These are phyloP conservation scores for Cheilosia impressa DNA, from an alignment of 2,888 invertebrate species.

Conservation along the genomic window DNA sequence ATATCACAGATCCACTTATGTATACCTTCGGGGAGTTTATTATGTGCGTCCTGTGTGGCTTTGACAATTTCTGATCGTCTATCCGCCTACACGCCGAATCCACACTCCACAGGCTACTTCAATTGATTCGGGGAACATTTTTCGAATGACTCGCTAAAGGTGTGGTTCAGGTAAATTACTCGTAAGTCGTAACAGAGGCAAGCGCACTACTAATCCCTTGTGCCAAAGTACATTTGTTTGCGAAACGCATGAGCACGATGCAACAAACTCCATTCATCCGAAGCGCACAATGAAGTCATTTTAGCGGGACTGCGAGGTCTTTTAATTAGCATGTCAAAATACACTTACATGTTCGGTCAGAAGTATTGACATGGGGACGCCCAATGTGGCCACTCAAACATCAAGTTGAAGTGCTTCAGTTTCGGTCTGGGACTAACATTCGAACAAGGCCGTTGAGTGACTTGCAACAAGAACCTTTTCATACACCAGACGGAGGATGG, in stretches of 20 bases:
- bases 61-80: conserved; percentile 72
- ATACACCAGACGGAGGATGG: conserved; percentile 40
- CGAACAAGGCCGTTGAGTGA: conserved; percentile 52
- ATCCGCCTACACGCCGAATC: conserved; percentile 59
- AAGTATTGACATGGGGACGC: conserved; percentile 68
- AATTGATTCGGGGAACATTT: conserved; percentile 54
- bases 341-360: conserved; percentile 74
- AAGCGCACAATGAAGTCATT: conserved; percentile 58
- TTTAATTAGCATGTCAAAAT: conserved; percentile 82
- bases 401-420: conserved; percentile 65
- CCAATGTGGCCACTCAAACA: conserved; percentile 68
- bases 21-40: conserved; percentile 61
- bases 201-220: conserved; percentile 16
- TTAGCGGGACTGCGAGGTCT: conserved; percentile 80
- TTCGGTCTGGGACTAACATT: conserved; percentile 45
- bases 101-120: conserved; percentile 32
- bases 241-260: not conserved
- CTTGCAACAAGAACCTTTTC: conserved; percentile 57
- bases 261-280: conserved; percentile 37
- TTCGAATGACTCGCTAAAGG: conserved; percentile 48
- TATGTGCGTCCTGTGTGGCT: conserved; percentile 70
- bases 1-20: conserved; percentile 68
- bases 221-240: not conserved
- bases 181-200: conserved; percentile 12
- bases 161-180: conserved; percentile 60